Conservation (phyloP, 2,113 vertebrate species). For the Neodontobutis hainanensis region DNA sequence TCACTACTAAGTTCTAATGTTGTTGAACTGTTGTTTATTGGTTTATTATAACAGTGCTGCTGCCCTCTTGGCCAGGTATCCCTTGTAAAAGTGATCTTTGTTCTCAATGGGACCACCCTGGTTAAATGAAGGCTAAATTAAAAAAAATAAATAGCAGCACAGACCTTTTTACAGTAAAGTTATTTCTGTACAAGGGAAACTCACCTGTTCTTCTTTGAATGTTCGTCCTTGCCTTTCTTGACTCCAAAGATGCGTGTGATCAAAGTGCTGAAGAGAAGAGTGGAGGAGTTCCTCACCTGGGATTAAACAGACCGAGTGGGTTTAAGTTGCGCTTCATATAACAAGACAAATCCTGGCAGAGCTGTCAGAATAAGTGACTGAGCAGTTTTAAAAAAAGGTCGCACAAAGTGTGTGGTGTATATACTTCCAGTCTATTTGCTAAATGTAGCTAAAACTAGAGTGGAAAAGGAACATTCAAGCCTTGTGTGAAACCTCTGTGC, state of each 20-base stretch:
- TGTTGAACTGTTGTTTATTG: no score
- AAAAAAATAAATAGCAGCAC: no score
- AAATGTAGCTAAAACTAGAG: conserved; percentile 7
- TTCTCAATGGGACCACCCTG: no score
- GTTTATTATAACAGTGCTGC: no score
- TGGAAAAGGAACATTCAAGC: conserved; percentile 5
- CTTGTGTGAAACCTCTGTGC: not conserved
- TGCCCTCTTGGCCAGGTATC: no score
- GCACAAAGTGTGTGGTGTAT: conserved; percentile 1
- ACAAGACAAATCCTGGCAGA: not conserved
- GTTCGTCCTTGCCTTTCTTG: conserved; percentile 93
- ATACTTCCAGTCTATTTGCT: not conserved
- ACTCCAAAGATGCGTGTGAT: conserved; percentile 98
- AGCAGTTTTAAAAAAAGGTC: not conserved
- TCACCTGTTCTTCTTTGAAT: conserved; percentile 95
- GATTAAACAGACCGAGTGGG: not conserved
- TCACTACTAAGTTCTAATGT: no score
- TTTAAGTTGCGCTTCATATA: not conserved
- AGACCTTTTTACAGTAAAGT: not conserved
- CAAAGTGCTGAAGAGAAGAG: conserved; percentile 94
- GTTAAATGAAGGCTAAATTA: no score
- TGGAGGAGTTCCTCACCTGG: conserved; percentile 97
- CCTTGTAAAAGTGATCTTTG: no score
- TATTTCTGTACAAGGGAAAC: conserved; percentile 9
- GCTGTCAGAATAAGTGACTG: conserved; percentile 5